These are phyloP conservation scores for Coelopa frigida DNA, from an alignment of 1,140 invertebrate species.

Conservation along the genomic window DNA sequence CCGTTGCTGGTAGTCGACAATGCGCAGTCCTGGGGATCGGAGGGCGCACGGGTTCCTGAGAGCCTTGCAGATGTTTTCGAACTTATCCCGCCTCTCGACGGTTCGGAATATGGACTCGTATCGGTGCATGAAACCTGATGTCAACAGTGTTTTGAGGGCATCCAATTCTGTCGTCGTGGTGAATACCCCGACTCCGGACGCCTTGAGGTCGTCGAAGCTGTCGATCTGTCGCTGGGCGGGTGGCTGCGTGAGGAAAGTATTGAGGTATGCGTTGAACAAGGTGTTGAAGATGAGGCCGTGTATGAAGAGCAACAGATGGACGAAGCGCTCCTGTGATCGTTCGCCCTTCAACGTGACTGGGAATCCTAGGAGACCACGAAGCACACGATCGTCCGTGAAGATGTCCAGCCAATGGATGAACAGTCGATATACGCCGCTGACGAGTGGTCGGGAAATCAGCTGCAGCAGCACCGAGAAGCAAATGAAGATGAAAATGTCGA, in stretches of 20 bases:
- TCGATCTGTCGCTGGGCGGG: constrained; percentile 1
- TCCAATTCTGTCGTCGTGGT: not conserved
- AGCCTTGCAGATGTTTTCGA: not conserved
- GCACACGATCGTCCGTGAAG: constrained; percentile 2
- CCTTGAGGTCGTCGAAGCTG: not conserved
- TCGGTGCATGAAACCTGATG: not conserved
- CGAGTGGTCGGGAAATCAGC: too few relatives aligned
- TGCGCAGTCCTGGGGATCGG: not conserved
- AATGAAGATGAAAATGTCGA: not conserved
- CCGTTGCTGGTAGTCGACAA: not conserved
- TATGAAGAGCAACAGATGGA: constrained; percentile 2
- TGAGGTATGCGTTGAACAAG: not conserved
- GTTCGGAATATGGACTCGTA: not conserved
- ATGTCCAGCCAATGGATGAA: not conserved
- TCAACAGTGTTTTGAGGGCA: not conserved
- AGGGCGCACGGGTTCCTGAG: not conserved
- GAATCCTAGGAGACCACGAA: constrained; percentile 5
- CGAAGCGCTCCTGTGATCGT: not conserved
- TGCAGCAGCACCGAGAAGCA: constrained; percentile 1
- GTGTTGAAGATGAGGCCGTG: constrained; percentile 4
- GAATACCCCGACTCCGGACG: not conserved
- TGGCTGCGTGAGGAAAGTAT: not conserved
- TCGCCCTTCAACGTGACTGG: not conserved
- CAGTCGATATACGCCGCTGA: too few relatives aligned
- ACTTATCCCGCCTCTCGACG: not conserved